phyloP scores from a whole-genome alignment of 1,140 invertebrate species.

The Polyergus mexicanus region DNA sequence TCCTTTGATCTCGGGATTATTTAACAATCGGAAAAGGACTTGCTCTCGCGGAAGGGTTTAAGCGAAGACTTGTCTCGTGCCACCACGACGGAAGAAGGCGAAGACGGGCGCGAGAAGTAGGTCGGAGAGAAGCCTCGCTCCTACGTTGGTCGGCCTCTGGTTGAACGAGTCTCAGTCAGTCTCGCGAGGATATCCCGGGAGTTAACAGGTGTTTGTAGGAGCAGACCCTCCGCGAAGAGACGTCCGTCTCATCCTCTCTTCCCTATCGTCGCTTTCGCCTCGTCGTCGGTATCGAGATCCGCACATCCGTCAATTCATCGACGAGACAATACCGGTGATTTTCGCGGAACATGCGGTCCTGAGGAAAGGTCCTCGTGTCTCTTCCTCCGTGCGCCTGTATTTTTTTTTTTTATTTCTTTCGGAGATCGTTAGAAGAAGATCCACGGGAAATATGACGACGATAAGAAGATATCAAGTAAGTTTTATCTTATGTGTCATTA shows the following conservation, averaged over 20 bases:
- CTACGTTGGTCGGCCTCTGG: conserved; percentile 75
- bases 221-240: conserved; percentile 45
- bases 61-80: conserved; percentile 36
- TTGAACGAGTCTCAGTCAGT: conserved; percentile 82
- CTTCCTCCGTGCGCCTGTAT: background rate
- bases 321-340: conserved; percentile 13
- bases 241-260: background rate
- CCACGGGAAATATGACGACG: conserved; percentile 11
- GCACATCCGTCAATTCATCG: background rate
- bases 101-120: conserved; percentile 78
- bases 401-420: background rate
- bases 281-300: background rate
- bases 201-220: conserved; percentile 84
- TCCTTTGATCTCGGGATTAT: background rate
- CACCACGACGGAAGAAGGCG: conserved; percentile 69
- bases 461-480: conserved; percentile 24
- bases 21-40: background rate
- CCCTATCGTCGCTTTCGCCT: background rate
- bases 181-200: conserved; percentile 85
- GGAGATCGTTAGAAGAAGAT: background rate
- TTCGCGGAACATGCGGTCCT: conserved; percentile 49
- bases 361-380: background rate
- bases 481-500: background rate
- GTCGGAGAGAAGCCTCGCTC: conserved; percentile 82
- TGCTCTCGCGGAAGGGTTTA: conserved; percentile 38